Base-by-base conservation (phyloP, 2,888 invertebrate genomes). In the Xanthia togata region DNA sequence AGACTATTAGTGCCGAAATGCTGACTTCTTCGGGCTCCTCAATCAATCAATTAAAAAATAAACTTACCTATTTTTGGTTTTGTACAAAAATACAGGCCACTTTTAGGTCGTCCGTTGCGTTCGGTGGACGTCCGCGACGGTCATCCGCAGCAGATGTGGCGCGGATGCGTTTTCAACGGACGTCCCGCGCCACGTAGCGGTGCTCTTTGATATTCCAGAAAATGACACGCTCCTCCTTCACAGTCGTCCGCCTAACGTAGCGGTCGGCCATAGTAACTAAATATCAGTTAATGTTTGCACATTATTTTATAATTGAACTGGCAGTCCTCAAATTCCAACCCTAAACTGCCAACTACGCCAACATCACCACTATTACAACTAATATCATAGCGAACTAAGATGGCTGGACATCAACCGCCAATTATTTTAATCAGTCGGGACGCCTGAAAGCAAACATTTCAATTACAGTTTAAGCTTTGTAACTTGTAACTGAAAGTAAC, bases 351-450 rank as follows among this genome's bases (percentile, higher is more conserved):
- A 5, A n/a, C 71, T 47, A 26, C 50, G 53, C 38, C 23, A 64
- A 59, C 12, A 77, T 23, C 5, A 55, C 44, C 20, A 63, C 55
- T 70, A 60, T 65, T 62, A 78, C 70, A 41, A 71, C 44, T 62
- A 62, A 62, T 55, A 31, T 71, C 41, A 47, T 79, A 55, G 55
- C 44, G n/a, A 26, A 57, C 31, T 23, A 31, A 62, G 50, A 80
- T 38, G 26, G 62, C 59, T 64, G 35, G 47, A 57, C 26, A 64
- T 50, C 35, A 63, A 78, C 41, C 26, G 23, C 23, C 6, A 81
- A 81, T 77, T 77, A 81, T 81, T 81, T 76, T 73, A 68, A 79
- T 63, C 65, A 62, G 68, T 73, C 44, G 53, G 31, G 53, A 17
- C 2, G 17, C n/a, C 55, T 50, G 26, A 71, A 69, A 71, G 59